A percentile compares a stretch with the other conserved stretches of the same genome.
phyloP scores from a whole-genome alignment of 2,888 invertebrate species.

The Drosophila formosana region DNA sequence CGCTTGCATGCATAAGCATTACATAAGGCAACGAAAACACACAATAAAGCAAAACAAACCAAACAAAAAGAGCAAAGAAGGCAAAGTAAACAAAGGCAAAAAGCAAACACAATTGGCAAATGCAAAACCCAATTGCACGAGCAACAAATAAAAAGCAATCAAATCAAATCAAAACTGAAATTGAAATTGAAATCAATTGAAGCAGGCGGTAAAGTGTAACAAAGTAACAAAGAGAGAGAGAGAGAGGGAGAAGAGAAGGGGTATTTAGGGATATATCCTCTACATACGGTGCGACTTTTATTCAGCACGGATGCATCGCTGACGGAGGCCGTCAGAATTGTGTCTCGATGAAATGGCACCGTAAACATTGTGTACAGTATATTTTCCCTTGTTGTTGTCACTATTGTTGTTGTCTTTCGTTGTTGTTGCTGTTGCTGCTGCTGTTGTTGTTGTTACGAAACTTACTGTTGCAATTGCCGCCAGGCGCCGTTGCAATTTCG shows the following conservation, averaged over 20 bases:
- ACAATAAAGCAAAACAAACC: slow-evolving; percentile 8
- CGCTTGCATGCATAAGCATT: slow-evolving; percentile 52
- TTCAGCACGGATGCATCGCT: slow-evolving; percentile 89
- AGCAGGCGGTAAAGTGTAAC: slow-evolving; percentile 4
- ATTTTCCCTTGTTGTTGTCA: slow-evolving; percentile 2
- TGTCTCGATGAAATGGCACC: slow-evolving; percentile 85
- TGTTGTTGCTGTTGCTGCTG: slow-evolving; percentile 16
- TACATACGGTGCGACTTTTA: slow-evolving; percentile 87
- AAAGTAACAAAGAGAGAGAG: not conserved
- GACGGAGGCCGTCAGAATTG: slow-evolving; percentile 86
- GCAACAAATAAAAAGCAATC: slow-evolving; percentile 29
- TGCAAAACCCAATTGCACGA: slow-evolving; percentile 19
- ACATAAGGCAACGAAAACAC: slow-evolving; percentile 37
- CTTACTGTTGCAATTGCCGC: slow-evolving; percentile 53
- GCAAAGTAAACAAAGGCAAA: slow-evolving; percentile 38
- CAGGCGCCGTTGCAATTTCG: slow-evolving; percentile 12
- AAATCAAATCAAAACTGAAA: slow-evolving; percentile 30
- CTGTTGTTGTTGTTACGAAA: slow-evolving; percentile 34
- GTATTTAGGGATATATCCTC: slow-evolving; percentile 5
- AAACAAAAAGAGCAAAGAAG: not conserved
- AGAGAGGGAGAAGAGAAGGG: not conserved
- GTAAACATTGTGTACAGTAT: slow-evolving; percentile 82
- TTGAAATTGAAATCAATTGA: slow-evolving; percentile 67
- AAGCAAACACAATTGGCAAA: slow-evolving; percentile 1
- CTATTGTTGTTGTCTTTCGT: slow-evolving; percentile 1